Base-by-base conservation (phyloP, 2,113 vertebrate genomes). In the Phylloscopus trochiloides region DNA sequence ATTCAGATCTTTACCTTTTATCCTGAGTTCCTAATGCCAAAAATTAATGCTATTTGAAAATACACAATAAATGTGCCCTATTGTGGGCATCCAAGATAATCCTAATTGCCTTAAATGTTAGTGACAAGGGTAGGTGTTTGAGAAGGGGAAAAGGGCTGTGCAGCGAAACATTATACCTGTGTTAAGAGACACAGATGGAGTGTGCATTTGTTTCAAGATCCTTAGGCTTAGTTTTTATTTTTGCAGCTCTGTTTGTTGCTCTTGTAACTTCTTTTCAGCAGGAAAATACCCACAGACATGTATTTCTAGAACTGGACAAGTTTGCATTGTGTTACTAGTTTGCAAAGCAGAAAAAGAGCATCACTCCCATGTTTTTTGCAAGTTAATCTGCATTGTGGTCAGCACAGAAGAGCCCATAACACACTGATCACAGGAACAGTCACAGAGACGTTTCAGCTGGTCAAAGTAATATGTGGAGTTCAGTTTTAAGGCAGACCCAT, bases 1-100 rank as follows among this genome's bases (percentile, higher is more conserved):
- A 96, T 98, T 98, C 98, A 99, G 97, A 97, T 98, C 97, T 98
- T 97, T 97, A 98, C 97, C 98, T 99, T 98, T 97, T 98, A 98
- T 99, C 97, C 97, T 62, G 70, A 97, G 95, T 97, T 98, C 96
- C 96, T 97, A 98, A 95, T 98, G 97, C 98, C 98, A 98, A 97
- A 98, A 98, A 98, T 98, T 97, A 98, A 97, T 95, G 97, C 98
- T 98, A 75, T 98, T 98, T 97, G 97, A 98, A 98, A 98, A 95
- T 97, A 95, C 97, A 98, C 97, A 98, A 98, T 98, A 98, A 98
- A 97, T 96, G 96, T 98, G 98, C 97, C 97, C 97, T 98, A 97
- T 98, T 98, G 96, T 83, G 96, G 96, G 97, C 97, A 97, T 98
- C 93, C 95, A 94, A 97, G 98, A 97, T 98, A 98, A 98, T 98